Percentiles rank a stretch among this genome's conserved stretches.
Evolutionary conservation across 2,888 invertebrate genomes (phyloP).

Genomic region (Lasioglossum lativentre): DNA sequence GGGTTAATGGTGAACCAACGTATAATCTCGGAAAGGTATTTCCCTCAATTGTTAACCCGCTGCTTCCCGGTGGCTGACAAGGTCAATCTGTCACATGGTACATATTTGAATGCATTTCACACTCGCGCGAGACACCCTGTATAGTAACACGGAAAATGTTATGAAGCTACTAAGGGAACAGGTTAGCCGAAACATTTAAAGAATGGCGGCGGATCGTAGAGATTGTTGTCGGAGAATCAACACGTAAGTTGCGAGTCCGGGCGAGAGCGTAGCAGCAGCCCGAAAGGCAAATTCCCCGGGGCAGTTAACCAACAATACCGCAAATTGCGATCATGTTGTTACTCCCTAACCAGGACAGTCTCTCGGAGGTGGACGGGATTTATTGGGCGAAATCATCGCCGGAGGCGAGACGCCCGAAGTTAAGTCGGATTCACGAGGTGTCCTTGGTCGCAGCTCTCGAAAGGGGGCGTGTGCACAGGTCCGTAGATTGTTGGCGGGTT

Average conservation of each 20-base stretch:
- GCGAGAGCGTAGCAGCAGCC: not conserved
- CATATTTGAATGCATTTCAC: too few species aligned
- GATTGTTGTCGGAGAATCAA: conserved; percentile 5
- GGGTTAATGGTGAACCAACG: too few species aligned
- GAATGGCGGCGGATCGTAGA: not conserved
- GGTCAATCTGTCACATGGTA: too few species aligned
- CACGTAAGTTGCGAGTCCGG: conserved; percentile 8
- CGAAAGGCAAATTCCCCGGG: conserved; percentile 39
- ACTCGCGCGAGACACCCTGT: too few species aligned
- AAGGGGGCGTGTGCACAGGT: conserved; percentile 9
- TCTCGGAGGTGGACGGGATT: conserved; percentile 44
- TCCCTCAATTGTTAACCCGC: too few species aligned
- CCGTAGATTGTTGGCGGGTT: conserved; percentile 25
- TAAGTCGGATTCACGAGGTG: conserved; percentile 64
- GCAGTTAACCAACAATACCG: conserved; percentile 43
- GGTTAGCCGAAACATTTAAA: not conserved
- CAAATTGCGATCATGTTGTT: conserved; percentile 54
- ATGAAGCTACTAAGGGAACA: not conserved
- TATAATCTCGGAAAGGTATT: too few species aligned
- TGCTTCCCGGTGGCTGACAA: too few species aligned
- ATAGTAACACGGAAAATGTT: not conserved
- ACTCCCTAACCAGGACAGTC: conserved; percentile 19
- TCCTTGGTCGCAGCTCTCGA: conserved; percentile 45
- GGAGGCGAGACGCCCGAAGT: conserved; percentile 52
- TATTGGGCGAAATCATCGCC: conserved; percentile 59